Evolutionary conservation across 2,888 invertebrate species (phyloP).

Genomic region (Homarus gammarus): DNA sequence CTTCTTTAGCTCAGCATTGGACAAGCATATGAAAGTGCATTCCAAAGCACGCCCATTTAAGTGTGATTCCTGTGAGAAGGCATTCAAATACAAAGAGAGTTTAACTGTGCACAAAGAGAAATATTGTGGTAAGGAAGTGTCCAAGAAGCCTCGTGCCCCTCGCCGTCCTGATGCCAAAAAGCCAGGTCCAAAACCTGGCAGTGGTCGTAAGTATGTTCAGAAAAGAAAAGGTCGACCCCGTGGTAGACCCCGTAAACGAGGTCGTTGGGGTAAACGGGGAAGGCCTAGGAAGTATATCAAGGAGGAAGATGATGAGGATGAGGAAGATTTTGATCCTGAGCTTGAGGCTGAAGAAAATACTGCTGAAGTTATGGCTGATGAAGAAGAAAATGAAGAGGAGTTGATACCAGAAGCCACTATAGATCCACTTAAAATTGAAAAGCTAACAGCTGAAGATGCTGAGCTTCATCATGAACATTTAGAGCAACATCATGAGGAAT

Average conservation of each 20-base stretch:
- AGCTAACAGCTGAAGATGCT: slow-evolving; percentile 38
- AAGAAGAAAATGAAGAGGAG: slow-evolving; percentile 18
- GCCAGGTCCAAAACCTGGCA: slow-evolving; percentile 75
- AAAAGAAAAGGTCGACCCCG: slow-evolving; percentile 72
- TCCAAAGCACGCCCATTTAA: slow-evolving; percentile 74
- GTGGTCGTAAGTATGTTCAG: slow-evolving; percentile 76
- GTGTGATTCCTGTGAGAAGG: slow-evolving; percentile 74
- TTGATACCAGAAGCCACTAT: slow-evolving; percentile 57
- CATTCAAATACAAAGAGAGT: slow-evolving; percentile 76
- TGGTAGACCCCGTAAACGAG: slow-evolving; percentile 73
- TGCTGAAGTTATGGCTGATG: slow-evolving; percentile 29
- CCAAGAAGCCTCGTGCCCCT: slow-evolving; percentile 74
- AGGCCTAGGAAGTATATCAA: slow-evolving; percentile 59
- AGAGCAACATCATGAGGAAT: slow-evolving; percentile 35
- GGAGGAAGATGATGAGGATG: slow-evolving; percentile 68
- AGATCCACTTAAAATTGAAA: slow-evolving; percentile 59
- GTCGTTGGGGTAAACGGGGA: slow-evolving; percentile 61
- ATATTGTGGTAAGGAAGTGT: slow-evolving; percentile 73
- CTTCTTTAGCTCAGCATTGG: slow-evolving; percentile 75
- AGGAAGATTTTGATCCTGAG: slow-evolving; percentile 65
- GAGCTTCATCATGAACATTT: slow-evolving; percentile 23
- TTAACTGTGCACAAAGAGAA: slow-evolving; percentile 75
- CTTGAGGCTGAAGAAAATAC: slow-evolving; percentile 56
- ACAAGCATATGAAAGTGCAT: slow-evolving; percentile 76
- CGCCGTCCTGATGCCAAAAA: slow-evolving; percentile 74